Evolutionary conservation across 2,888 invertebrate species (phyloP).

Genomic region (Mythimna albipuncta): DNA sequence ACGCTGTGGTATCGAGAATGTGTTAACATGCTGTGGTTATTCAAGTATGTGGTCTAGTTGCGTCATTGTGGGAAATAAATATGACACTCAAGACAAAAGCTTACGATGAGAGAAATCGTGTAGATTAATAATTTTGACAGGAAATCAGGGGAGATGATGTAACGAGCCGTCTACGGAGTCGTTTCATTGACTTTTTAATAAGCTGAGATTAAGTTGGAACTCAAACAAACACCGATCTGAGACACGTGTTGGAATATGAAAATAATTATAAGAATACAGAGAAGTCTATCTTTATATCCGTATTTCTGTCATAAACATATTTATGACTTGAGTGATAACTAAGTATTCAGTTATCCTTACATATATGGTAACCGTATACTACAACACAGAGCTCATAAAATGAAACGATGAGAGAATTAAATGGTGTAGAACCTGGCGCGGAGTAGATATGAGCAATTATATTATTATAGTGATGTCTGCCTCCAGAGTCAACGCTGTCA

Average conservation of each 20-base stretch:
- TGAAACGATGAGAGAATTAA: neutral
- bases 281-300: conserved; percentile 10
- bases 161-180: conserved; percentile 48
- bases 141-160: conserved; percentile 58
- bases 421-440: neutral
- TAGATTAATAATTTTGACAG: conserved; percentile 68
- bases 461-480: neutral
- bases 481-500: neutral
- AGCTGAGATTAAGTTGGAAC: conserved; percentile 56
- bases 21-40: conserved; percentile 54
- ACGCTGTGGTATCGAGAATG: conserved; percentile 39
- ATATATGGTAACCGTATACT: neutral
- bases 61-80: conserved; percentile 63
- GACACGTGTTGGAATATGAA: conserved; percentile 45
- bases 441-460: neutral
- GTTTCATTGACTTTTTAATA: conserved; percentile 64
- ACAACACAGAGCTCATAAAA: neutral
- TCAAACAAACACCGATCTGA: conserved; percentile 43
- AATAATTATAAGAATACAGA: conserved; percentile 29
- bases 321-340: neutral
- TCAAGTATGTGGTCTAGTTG: conserved; percentile 52
- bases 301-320: conserved; percentile 3
- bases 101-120: conserved; percentile 62
- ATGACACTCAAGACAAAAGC: conserved; percentile 58
- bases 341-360: neutral